phyloP scores from a whole-genome alignment of 1,140 invertebrate species.

The Dolichoris vasculosae region DNA sequence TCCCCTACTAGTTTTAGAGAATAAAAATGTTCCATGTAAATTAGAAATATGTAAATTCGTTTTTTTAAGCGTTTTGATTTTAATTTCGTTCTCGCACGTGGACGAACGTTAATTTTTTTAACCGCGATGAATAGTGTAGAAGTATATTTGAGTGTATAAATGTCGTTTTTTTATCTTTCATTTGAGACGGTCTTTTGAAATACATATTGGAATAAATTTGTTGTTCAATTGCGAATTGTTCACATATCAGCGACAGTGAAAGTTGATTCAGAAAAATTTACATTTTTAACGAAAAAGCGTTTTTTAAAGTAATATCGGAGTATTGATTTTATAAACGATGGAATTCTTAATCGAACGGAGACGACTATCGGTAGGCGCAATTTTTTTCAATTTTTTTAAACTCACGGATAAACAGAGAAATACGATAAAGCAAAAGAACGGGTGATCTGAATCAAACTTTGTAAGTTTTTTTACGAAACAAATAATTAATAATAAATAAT shows the following conservation, averaged over 20 bases:
- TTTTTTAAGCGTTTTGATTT: constrained; percentile 9
- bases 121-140: background rate
- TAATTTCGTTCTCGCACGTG: background rate
- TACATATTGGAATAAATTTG: background rate
- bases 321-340: constrained; percentile 54
- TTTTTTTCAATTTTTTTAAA: constrained; percentile 23
- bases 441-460: constrained; percentile 49
- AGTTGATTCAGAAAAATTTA: constrained; percentile 10
- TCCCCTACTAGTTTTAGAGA: background rate
- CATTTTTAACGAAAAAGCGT: constrained; percentile 5
- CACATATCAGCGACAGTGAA: constrained; percentile 63
- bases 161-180: constrained; percentile 1
- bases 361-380: background rate
- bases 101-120: background rate
- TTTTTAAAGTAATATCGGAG: constrained; percentile 40
- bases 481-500: constrained; percentile 26
- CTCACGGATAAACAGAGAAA: constrained; percentile 52
- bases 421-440: constrained; percentile 20
- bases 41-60: constrained; percentile 33
- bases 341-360: constrained; percentile 49
- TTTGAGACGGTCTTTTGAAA: background rate
- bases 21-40: constrained; percentile 20
- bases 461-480: constrained; percentile 28
- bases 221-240: constrained; percentile 57
- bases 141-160: constrained; percentile 23